These are phyloP conservation scores for Chelonus formosanus DNA, from an alignment of 2,888 invertebrate species.

Conservation along the genomic window DNA sequence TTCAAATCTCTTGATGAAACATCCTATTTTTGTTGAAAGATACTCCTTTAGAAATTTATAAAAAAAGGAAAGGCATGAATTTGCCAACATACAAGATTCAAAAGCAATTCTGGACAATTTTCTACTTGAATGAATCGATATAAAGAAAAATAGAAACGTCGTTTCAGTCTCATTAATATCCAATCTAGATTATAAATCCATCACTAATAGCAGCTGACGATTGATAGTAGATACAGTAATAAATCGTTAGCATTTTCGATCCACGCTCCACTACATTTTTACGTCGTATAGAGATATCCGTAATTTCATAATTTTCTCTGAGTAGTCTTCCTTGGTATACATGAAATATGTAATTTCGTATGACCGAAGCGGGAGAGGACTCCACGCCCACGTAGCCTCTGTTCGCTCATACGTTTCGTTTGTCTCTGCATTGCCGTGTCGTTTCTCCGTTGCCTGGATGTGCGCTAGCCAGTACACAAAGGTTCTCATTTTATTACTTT, in stretches of 20 bases:
- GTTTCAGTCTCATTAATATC: slow-evolving; percentile 29
- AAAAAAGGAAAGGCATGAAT: too few relatives aligned
- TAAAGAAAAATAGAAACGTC: slow-evolving; percentile 11
- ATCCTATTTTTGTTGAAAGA: too few relatives aligned
- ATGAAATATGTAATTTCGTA: slow-evolving; percentile 35
- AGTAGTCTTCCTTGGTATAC: neutral
- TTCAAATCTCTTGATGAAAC: too few relatives aligned
- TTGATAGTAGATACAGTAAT: slow-evolving; percentile 8
- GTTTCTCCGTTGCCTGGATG: slow-evolving; percentile 30
- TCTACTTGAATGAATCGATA: neutral
- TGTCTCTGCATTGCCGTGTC: slow-evolving; percentile 24
- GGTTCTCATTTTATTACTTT: slow-evolving; percentile 17
- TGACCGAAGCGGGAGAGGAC: slow-evolving; percentile 24
- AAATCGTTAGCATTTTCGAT: slow-evolving; percentile 10
- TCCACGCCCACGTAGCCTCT: slow-evolving; percentile 32
- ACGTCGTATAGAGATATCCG: slow-evolving; percentile 21
- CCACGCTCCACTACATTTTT: slow-evolving; percentile 31
- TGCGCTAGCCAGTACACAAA: slow-evolving; percentile 25
- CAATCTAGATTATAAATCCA: slow-evolving; percentile 14
- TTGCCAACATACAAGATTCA: too few relatives aligned
- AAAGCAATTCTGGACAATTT: neutral
- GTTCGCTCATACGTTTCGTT: slow-evolving; percentile 36
- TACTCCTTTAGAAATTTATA: too few relatives aligned
- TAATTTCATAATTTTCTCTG: slow-evolving; percentile 31
- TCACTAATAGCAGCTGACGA: neutral